These are phyloP conservation scores for Eupithecia tripunctaria DNA, from an alignment of 2,888 invertebrate species.

Conservation along the genomic window DNA sequence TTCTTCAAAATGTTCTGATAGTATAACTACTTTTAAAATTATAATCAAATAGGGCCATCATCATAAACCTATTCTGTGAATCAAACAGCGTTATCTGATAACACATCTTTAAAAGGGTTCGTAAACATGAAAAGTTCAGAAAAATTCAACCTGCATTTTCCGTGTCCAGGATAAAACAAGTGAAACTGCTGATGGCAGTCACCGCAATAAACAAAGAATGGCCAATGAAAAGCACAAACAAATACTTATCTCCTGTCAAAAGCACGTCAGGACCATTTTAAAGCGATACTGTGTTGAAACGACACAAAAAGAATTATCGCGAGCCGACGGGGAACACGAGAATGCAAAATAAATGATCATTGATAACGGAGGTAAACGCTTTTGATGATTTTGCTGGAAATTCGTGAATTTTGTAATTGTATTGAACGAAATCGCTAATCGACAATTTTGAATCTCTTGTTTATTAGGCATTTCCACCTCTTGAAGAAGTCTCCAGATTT, in stretches of 20 bases:
- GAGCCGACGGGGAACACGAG: neutral
- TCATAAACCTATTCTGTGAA: no score
- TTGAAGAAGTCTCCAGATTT: neutral
- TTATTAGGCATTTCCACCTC: neutral
- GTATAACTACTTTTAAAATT: no score
- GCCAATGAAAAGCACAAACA: slow-evolving; percentile 4
- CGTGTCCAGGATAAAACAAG: neutral
- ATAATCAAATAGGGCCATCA: no score
- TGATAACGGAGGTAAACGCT: slow-evolving; percentile 1
- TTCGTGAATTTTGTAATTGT: neutral
- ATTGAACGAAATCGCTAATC: neutral
- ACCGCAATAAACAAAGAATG: slow-evolving; percentile 1
- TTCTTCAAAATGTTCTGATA: neutral
- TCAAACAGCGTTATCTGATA: neutral
- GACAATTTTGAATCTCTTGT: neutral
- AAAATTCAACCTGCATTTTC: neutral
- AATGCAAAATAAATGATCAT: slow-evolving; percentile 6
- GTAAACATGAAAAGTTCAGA: neutral
- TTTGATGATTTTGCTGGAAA: neutral
- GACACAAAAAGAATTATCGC: slow-evolving; percentile 15
- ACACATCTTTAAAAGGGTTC: neutral
- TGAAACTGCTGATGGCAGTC: neutral
- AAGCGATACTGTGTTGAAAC: slow-evolving; percentile 7
- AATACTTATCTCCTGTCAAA: slow-evolving; percentile 11
- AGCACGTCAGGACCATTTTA: slow-evolving; percentile 8